Evolutionary conservation across 2,113 vertebrate species (phyloP), one percentile per base, ranked within the genome.

Genomic region (Capreolus pygargus): DNA sequence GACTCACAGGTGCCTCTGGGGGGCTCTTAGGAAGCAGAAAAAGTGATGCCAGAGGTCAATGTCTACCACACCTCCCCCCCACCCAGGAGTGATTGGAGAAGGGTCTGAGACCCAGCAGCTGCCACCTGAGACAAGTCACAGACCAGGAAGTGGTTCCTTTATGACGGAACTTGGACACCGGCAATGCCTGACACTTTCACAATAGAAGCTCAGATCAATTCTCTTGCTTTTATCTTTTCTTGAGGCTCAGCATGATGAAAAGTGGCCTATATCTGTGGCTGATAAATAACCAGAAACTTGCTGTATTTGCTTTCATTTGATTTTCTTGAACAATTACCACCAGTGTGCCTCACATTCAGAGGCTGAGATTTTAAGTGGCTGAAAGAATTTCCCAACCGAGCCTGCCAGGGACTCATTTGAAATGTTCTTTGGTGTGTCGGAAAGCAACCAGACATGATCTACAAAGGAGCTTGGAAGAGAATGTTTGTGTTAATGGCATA

Each of bases 351-450:
- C 30, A 7, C 3, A 5, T 47, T 58, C 52, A 7, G 55, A 96
- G 83, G 54, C 92, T 58, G 94, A 19, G 88, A 43, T 79, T 95
- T 55, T 84, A 47, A 61, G 90, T 30, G 74, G 43, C 58, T 36
- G 55, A 88, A 96, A 97, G 93, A 97, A 97, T 91, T 97, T 97
- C 79, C 96, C 96, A 81, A 11, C 76, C 8, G 93, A 97, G 92
- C 87, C 85, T 0, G 0, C 64, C 52, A 82, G 85, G 85, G 92
- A 54, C 30, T 70, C 19, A 0, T 28, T 27, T 28, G 84, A 70
- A 81, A 25, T 0, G n/a, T 76, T 90, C 95, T 58, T 50, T 45
- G 43, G 88, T 55, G 54, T 5, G 7, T 12, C 1, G 0, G 39
- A 92, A 93, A 91, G 30, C 19, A 23, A 39, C 76, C 78, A 70